Percentiles rank a stretch among this genome's conserved stretches.
Evolutionary conservation across 37 sponge, comb jelly and placozoan species (phyloP).

Genomic region (Dysidea cf. avara): DNA sequence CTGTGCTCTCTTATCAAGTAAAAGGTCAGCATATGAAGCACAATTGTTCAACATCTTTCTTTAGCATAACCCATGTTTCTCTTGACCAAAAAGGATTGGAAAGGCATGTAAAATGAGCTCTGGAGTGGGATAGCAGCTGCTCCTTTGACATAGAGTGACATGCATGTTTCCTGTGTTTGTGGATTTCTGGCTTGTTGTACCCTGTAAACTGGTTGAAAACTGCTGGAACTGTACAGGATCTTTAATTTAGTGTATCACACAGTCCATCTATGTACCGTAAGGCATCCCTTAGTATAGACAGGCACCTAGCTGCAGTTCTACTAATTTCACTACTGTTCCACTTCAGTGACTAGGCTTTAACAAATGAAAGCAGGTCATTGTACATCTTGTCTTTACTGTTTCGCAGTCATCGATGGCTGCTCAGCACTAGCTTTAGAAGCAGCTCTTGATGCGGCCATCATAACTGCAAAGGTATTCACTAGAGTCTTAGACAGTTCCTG

Average conservation of each 20-base stretch:
- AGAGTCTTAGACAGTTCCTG: no score
- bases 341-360: constrained; percentile 1
- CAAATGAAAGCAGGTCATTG: constrained; percentile 6
- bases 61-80: constrained; percentile 9
- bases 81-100: constrained; percentile 16
- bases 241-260: constrained; percentile 25
- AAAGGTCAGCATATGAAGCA: no score
- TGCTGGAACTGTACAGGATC: not conserved
- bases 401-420: no score
- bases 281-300: constrained; percentile 9
- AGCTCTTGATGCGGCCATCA: no score
- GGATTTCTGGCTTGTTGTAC: constrained; percentile 24
- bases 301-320: not conserved
- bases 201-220: constrained; percentile 12
- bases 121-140: constrained; percentile 22
- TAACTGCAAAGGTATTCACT: no score
- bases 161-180: constrained; percentile 23
- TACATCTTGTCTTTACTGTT: constrained; percentile 9
- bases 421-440: no score
- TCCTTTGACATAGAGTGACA: constrained; percentile 17
- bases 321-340: constrained; percentile 4
- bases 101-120: constrained; percentile 21
- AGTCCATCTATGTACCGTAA: constrained; percentile 14
- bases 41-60: constrained; percentile 12
- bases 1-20: constrained; percentile 27